Evolutionary conservation across 2,797 vertebrate species (phyloP).

Genomic region (Nannoperca australis): DNA sequence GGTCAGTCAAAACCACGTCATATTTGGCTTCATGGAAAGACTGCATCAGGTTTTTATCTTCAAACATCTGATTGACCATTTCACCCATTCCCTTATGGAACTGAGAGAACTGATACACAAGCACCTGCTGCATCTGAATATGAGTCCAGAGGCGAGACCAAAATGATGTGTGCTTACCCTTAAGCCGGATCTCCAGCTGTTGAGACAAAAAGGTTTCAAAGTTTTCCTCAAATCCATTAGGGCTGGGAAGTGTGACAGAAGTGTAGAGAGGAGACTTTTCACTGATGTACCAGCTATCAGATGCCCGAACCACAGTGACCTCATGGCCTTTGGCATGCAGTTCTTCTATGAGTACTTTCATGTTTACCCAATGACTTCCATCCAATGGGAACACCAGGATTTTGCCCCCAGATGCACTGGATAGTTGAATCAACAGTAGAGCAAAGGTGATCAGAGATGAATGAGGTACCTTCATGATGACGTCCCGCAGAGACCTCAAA

Average conservation of each 20-base stretch:
- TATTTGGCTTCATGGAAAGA: constrained; percentile 66
- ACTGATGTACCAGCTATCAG: constrained; percentile 78
- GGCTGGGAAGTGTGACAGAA: constrained; percentile 54
- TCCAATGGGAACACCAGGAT: constrained; percentile 79
- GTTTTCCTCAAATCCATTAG: constrained; percentile 63
- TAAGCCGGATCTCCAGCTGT: constrained; percentile 49
- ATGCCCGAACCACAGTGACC: constrained; percentile 69
- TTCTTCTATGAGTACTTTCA: constrained; percentile 74
- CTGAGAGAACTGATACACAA: constrained; percentile 40
- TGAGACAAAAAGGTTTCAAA: constrained; percentile 50
- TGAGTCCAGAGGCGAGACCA: constrained; percentile 59
- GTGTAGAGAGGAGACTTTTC: constrained; percentile 73
- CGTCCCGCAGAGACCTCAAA: constrained; percentile 35
- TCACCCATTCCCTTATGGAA: constrained; percentile 60
- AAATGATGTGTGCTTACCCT: constrained; percentile 6
- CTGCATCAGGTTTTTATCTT: constrained; percentile 69
- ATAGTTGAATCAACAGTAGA: constrained; percentile 52
- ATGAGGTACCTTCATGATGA: constrained; percentile 35
- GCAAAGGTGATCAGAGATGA: constrained; percentile 38
- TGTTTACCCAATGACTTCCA: constrained; percentile 83
- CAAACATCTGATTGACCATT: constrained; percentile 62
- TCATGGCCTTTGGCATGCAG: constrained; percentile 73
- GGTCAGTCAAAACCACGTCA: constrained; percentile 79
- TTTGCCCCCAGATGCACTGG: constrained; percentile 50
- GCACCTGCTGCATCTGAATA: constrained; percentile 10